Conservation (phyloP, 2,888 invertebrate species). For the Synergus japonicus region DNA sequence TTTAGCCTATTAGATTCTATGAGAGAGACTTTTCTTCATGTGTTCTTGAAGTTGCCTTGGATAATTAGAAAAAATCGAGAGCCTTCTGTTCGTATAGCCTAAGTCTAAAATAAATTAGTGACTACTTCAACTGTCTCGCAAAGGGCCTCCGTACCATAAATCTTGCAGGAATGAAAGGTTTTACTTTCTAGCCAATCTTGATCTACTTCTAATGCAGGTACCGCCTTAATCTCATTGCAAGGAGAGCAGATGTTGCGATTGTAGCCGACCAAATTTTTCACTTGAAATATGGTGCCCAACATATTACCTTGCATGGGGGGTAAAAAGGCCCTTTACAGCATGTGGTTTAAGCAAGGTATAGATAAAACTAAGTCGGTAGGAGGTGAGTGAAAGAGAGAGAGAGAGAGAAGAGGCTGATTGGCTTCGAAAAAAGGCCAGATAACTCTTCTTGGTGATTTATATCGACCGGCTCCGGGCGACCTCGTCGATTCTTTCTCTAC, state of each 20-base stretch:
- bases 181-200: conserved; percentile 53
- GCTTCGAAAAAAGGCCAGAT: conserved; percentile 69
- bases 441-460: conserved; percentile 69
- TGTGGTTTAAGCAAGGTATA: conserved; percentile 43
- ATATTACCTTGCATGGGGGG: conserved; percentile 62
- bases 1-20: not conserved
- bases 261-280: conserved; percentile 63
- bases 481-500: conserved; percentile 63
- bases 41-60: not conserved
- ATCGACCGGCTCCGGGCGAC: conserved; percentile 66
- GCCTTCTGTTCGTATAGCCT: not conserved
- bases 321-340: conserved; percentile 54
- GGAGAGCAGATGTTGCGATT: conserved; percentile 53
- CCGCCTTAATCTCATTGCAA: conserved; percentile 58
- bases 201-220: conserved; percentile 56
- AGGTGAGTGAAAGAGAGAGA: conserved; percentile 53
- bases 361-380: conserved; percentile 52
- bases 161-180: conserved; percentile 49
- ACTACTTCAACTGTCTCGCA: not conserved
- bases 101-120: conserved; percentile 8
- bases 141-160: conserved; percentile 40
- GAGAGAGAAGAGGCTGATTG: conserved; percentile 69
- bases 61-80: not conserved
- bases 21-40: not conserved
- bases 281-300: conserved; percentile 70